phyloP scores from a whole-genome alignment of 2,113 vertebrate genomes.

The Pteruthius melanotis region DNA sequence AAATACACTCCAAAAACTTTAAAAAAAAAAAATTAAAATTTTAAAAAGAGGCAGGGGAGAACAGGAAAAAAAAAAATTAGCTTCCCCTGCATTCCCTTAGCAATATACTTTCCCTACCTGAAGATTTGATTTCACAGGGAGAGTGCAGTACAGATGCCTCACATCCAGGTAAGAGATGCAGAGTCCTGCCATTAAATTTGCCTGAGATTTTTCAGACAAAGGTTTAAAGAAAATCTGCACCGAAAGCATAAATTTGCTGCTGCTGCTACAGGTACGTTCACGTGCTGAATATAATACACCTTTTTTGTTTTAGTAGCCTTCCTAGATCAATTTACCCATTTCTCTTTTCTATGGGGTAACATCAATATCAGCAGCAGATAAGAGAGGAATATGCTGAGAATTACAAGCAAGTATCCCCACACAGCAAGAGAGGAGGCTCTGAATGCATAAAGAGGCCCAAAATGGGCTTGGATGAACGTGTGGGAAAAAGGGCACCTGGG shows the following conservation, averaged over 20 bases:
- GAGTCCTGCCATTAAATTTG: background rate
- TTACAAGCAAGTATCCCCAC: background rate
- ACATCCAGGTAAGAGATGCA: background rate
- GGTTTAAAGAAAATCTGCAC: background rate
- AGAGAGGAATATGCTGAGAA: background rate
- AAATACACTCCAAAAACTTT: background rate
- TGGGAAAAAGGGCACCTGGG: background rate
- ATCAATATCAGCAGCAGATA: background rate
- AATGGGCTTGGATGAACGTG: fast-evolving
- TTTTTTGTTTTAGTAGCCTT: background rate
- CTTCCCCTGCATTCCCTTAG: background rate
- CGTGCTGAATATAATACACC: background rate
- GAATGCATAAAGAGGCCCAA: background rate
- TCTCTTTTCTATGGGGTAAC: background rate
- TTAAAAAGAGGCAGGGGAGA: background rate
- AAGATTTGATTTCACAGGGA: background rate
- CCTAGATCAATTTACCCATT: background rate
- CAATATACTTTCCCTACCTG: background rate
- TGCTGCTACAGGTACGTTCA: background rate
- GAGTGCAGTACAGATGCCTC: background rate
- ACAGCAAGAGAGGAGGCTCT: background rate
- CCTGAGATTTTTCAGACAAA: background rate
- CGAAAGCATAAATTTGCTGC: background rate
- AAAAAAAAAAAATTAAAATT: background rate
- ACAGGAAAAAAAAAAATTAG: background rate